These are phyloP conservation scores for Aythya fuligula DNA, from an alignment of 2,797 vertebrate species.

Conservation along the genomic window DNA sequence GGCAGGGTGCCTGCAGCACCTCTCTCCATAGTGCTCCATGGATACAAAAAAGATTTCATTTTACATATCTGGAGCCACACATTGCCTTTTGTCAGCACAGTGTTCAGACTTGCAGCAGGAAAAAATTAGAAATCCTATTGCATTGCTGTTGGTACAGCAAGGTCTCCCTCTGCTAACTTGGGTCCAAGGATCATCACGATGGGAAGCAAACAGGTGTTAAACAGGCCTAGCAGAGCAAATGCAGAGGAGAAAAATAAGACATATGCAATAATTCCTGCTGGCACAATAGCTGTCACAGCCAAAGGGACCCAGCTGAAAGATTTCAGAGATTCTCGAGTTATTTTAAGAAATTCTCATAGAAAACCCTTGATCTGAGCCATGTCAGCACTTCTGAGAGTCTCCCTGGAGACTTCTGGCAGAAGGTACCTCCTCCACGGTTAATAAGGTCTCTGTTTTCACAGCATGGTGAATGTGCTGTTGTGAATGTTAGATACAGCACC, in stretches of 20 bases:
- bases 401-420: neutral
- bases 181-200: neutral
- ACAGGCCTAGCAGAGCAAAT: neutral
- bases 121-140: neutral
- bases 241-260: neutral
- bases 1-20: neutral
- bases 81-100: neutral
- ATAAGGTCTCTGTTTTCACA: neutral
- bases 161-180: neutral
- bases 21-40: neutral
- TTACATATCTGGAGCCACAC: neutral
- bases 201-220: neutral
- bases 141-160: neutral
- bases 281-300: neutral
- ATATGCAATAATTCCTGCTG: neutral
- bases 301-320: neutral
- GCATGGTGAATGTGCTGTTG: neutral
- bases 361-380: neutral
- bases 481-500: neutral
- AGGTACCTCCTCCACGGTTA: neutral
- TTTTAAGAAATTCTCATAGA: neutral
- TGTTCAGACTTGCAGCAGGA: neutral
- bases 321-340: neutral
- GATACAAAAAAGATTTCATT: neutral
- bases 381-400: neutral